A percentile compares a stretch with the other conserved stretches of the same genome.
Conservation (phyloP, 2,113 vertebrate genomes). For the Nymphicus hollandicus region DNA sequence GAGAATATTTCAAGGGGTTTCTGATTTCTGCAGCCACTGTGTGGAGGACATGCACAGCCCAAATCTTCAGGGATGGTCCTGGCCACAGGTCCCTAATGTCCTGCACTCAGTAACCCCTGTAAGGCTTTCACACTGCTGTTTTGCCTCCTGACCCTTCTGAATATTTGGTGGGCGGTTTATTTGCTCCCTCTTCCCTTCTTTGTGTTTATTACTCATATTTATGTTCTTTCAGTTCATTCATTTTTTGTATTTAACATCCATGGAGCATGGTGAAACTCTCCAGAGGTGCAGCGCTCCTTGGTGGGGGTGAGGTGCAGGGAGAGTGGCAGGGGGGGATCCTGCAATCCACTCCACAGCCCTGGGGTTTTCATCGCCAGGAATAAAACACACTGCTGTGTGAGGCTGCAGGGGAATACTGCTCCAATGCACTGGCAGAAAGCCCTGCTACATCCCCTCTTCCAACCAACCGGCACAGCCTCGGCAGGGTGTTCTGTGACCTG, state of each 20-base stretch:
- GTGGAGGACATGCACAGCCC: background rate
- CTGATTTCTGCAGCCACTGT: fast-evolving
- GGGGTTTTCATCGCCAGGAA: background rate
- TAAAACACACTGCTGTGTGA: background rate
- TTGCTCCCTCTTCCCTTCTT: background rate
- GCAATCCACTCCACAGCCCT: fast-evolving
- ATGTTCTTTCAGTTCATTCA: background rate
- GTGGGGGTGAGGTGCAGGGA: background rate
- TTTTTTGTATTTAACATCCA: fast-evolving
- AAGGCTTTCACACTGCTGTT: background rate
- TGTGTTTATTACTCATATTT: background rate
- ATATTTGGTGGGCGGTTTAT: background rate
- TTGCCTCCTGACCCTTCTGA: background rate
- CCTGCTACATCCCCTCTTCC: fast-evolving
- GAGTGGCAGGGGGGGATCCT: fast-evolving
- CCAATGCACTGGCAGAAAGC: background rate
- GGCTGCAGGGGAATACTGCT: background rate
- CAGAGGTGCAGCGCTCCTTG: background rate
- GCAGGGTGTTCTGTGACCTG: fast-evolving
- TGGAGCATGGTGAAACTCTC: background rate
- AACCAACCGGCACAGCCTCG: background rate
- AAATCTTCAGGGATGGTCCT: background rate
- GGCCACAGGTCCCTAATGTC: background rate
- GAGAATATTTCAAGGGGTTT: background rate
- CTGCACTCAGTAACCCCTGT: background rate